Evolutionary conservation across 2,888 invertebrate species (phyloP), one percentile per base, ranked within the genome.

Genomic region (Parthenolecanium corni): DNA sequence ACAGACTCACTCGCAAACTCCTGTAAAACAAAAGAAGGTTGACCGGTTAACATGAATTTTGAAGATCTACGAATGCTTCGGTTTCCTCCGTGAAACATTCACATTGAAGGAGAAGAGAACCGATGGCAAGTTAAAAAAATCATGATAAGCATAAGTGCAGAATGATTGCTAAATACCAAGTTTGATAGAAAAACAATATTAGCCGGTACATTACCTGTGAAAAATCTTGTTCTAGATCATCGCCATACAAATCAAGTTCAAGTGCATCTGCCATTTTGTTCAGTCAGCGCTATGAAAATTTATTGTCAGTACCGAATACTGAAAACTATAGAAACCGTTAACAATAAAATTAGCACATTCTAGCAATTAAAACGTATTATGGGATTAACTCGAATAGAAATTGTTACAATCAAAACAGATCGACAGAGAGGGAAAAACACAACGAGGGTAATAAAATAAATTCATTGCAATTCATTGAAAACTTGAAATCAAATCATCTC

Each of bases 181-280:
- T n/a, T n/a, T n/a, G n/a, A n/a, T n/a, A n/a, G n/a, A n/a, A n/a
- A n/a, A n/a, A n/a, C 31, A 12, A 12, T 46, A 24, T 49, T 25
- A 25, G 24, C 40, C 18, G 62, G 11, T 57, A 6, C n/a, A 36
- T n/a, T 64, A 65, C 66, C 52, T 66, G 66, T 38, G 65, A 65
- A 77, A 94, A 94, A 79, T 93, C 92, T 73, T 89, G 89, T 78
- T 93, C 94, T 74, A 94, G 85, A 81, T 94, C 93, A 75, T 94
- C 94, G 70, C 89, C 91, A 77, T 95, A 95, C 72, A 95, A 82
- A 85, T 95, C 94, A 78, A 94, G 91, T 80, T 94, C 94, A 75
- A 85, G 86, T 80, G 89, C 86, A 79, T 93, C 93, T 80, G 91
- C 91, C 89, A 90, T 89, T 82, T 80, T 82, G 61, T 61, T 61